phyloP scores from a whole-genome alignment of 2,797 vertebrate species.

The Hipposideros larvatus region DNA sequence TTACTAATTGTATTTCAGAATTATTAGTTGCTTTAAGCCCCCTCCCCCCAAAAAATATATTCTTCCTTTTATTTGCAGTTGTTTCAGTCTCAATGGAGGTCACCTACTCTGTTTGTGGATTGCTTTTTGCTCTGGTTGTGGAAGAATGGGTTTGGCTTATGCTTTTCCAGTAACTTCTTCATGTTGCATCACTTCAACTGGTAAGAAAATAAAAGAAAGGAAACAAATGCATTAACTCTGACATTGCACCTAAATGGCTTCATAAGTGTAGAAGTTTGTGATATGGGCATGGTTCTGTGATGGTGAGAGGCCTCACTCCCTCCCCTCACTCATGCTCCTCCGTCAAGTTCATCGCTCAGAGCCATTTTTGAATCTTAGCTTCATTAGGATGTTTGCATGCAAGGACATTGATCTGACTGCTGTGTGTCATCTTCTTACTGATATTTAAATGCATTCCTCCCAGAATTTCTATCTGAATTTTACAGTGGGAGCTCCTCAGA shows the following conservation, averaged over 20 bases:
- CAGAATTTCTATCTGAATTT: not conserved
- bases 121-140: slow-evolving; percentile 93
- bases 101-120: slow-evolving; percentile 92
- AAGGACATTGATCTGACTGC: not conserved
- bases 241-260: too few species aligned
- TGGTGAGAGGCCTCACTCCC: too few species aligned
- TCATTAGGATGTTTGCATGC: not conserved
- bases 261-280: too few species aligned
- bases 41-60: not conserved
- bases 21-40: not conserved
- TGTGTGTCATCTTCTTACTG: not conserved
- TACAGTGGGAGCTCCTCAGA: not conserved
- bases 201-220: slow-evolving; percentile 82
- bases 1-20: not conserved
- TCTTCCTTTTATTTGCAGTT: slow-evolving; percentile 86
- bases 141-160: slow-evolving; percentile 96
- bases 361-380: not conserved
- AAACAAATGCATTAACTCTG: slow-evolving; percentile 15
- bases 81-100: slow-evolving; percentile 92
- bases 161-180: slow-evolving; percentile 94
- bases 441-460: not conserved
- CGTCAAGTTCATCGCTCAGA: too few species aligned
- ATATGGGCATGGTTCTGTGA: too few species aligned
- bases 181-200: slow-evolving; percentile 91
- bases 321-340: too few species aligned